Base-by-base conservation (phyloP, 2,797 vertebrate species). In the Falco biarmicus region DNA sequence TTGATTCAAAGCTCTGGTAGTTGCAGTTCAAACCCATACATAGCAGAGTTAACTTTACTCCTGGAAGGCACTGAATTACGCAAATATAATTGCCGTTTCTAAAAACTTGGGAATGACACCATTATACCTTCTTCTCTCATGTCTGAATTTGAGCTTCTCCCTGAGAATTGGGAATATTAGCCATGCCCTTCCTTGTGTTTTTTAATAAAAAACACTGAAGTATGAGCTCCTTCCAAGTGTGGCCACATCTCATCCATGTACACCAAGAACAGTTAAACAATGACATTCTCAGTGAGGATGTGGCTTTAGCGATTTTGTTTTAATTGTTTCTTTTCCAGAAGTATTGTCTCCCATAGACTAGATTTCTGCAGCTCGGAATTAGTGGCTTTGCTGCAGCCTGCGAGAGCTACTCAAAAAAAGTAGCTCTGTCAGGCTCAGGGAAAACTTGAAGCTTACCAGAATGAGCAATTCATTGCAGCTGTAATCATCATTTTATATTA, bases 241-340 rank as follows among this genome's bases (percentile, higher is more conserved):
- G 64, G 80, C 90, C 37, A 24, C 88, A 85, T 84, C 88, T 89
- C 78, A 39, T 54, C 81, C 81, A 7, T 92, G 64, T 29, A 89
- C 84, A 95, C 61, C 50, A 92, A 89, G 93, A 93, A 2, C 78
- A 85, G 92, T 87, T 81, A 87, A 94, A 95, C 89, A 93, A 89
- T 92, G 87, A 54, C 92, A 94, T 93, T 95, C 87, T 81, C 43
- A 78, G 92, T 88, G 82, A 91, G 94, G 94, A 96, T 96, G 93
- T 96, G 95, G 96, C 92, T 96, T 93, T 25, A 81, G 65, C 29
- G 84, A 96, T 85, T 92, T 87, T 93, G 78, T 85, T 96, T 89
- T 80, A 95, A 94, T 95, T 95, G 94, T 93, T 96, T 93, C 61
- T 96, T 56, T 89, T 96, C 93, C 94, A 95, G 79, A 87, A 91